phyloP scores from a whole-genome alignment of 2,113 vertebrate genomes.

The Halichoeres trimaculatus region DNA sequence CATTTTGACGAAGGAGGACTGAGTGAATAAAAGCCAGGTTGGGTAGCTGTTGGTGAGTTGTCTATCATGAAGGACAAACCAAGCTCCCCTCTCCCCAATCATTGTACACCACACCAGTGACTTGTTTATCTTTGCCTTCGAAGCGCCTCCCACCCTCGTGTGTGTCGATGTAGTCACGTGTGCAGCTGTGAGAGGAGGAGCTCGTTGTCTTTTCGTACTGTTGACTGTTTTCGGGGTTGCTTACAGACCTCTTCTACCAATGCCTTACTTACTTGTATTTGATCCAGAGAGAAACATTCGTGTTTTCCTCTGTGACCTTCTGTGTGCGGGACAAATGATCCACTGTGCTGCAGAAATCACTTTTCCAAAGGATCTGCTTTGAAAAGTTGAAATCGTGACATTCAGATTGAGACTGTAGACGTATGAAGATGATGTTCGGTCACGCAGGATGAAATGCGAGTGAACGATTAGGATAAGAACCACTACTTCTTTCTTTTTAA shows the following conservation, averaged over 20 bases:
- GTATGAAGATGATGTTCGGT: conserved; percentile 7
- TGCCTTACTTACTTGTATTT: conserved; percentile 78
- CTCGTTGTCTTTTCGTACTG: conserved; percentile 33
- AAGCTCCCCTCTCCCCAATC: not conserved
- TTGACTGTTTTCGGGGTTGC: conserved; percentile 39
- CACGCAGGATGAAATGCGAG: not conserved
- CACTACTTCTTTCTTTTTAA: conserved; percentile 57
- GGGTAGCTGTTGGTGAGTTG: conserved; percentile 3
- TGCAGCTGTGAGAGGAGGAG: conserved; percentile 50
- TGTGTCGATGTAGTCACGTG: conserved; percentile 35
- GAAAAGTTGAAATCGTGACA: not conserved
- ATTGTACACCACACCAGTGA: conserved; percentile 44
- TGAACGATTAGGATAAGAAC: conserved; percentile 58
- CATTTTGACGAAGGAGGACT: conserved; percentile 42
- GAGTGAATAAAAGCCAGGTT: conserved; percentile 25
- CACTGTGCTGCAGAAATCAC: not conserved
- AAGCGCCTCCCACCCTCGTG: conserved; percentile 12
- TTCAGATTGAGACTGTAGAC: conserved; percentile 1
- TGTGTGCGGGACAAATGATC: conserved; percentile 13
- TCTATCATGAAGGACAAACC: conserved; percentile 24
- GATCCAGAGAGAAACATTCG: conserved; percentile 46
- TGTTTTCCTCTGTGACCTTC: conserved; percentile 44
- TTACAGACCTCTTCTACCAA: conserved; percentile 63
- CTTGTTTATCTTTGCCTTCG: conserved; percentile 48
- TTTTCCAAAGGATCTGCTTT: not conserved